phyloP scores from a whole-genome alignment of 1,140 invertebrate genomes.

The Chrysopa pallens region DNA sequence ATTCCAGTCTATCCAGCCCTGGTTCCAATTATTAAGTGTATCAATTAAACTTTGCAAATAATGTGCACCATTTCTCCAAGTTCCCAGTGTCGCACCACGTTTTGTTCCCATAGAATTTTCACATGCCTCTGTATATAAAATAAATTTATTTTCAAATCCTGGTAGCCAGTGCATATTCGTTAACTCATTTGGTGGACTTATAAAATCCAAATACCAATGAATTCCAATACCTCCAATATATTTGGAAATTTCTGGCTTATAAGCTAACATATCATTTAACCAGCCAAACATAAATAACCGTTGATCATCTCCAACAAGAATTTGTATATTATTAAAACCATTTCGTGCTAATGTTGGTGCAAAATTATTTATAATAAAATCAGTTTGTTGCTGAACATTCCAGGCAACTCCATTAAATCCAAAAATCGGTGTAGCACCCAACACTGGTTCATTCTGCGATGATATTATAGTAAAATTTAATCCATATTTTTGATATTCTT shows the following conservation, averaged over 20 bases:
- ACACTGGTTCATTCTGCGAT: conserved; percentile 24
- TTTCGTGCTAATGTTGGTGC: conserved; percentile 33
- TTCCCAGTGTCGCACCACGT: too few species aligned
- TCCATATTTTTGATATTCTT: conserved; percentile 19
- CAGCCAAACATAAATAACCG: conserved; percentile 32
- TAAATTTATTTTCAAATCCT: conserved; percentile 30
- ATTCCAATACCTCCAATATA: conserved; percentile 34
- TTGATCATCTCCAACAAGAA: conserved; percentile 46
- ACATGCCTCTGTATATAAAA: conserved; percentile 36
- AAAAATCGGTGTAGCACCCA: conserved; percentile 24
- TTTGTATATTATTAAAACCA: conserved; percentile 25
- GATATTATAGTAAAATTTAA: conserved; percentile 23
- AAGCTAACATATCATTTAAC: background rate
- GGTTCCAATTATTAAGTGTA: too few species aligned
- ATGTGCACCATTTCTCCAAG: too few species aligned
- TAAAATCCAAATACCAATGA: conserved; percentile 41
- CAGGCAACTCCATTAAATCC: conserved; percentile 40
- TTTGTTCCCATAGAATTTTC: too few species aligned
- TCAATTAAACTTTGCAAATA: too few species aligned
- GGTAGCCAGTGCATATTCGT: conserved; percentile 17
- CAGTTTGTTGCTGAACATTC: conserved; percentile 24
- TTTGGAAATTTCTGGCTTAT: conserved; percentile 19
- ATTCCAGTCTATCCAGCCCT: too few species aligned
- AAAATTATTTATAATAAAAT: conserved; percentile 37
- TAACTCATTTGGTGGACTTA: conserved; percentile 19